Evolutionary conservation across 2,888 invertebrate species (phyloP).

Genomic region (Nymphalis c-album): DNA sequence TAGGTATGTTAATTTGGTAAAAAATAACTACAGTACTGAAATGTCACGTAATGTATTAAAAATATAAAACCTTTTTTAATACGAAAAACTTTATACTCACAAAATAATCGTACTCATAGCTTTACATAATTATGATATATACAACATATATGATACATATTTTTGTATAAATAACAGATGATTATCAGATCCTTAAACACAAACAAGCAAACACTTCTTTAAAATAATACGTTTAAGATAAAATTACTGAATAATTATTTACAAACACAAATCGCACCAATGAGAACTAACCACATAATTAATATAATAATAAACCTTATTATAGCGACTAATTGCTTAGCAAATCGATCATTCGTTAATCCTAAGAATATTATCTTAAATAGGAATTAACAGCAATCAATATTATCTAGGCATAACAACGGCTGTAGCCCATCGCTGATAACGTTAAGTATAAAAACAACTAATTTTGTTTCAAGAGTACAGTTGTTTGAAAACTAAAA

Average conservation of each 20-base stretch:
- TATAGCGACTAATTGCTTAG: background rate
- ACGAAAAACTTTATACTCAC: no score
- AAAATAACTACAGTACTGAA: no score
- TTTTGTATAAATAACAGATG: no score
- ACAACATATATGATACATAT: no score
- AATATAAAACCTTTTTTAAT: no score
- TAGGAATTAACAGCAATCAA: constrained; percentile 13
- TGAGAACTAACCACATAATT: constrained; percentile 1
- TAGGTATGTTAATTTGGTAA: no score
- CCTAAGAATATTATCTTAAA: background rate
- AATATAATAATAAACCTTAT: background rate
- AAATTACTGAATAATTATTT: no score
- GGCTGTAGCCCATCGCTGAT: background rate
- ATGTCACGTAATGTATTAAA: no score
- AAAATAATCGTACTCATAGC: no score
- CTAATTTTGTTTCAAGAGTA: background rate
- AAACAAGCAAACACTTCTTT: background rate
- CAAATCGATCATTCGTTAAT: constrained; percentile 3
- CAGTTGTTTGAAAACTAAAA: background rate
- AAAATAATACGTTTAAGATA: background rate
- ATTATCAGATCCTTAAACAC: no score
- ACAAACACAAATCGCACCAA: background rate
- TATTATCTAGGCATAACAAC: constrained; percentile 6
- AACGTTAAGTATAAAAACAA: constrained; percentile 8
- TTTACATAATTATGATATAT: no score